Evolutionary conservation across 2,113 vertebrate genomes (phyloP), one percentile per base, ranked within the genome.

Genomic region (Bos indicus): DNA sequence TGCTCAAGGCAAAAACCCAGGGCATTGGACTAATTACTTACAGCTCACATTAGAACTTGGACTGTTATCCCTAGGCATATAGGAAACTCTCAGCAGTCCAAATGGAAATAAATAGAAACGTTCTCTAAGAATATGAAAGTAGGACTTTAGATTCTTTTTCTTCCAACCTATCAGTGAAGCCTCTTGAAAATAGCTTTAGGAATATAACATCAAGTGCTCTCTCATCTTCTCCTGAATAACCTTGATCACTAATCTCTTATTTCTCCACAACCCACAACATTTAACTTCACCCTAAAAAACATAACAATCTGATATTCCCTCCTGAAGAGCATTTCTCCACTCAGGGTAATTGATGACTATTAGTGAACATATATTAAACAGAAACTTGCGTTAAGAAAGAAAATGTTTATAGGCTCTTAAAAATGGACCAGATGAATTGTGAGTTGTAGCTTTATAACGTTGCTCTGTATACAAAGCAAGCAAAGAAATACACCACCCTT

Each of bases 141-240:
- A 92, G 5, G 15, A 74, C 8, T 67, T 81, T 0, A 46, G 51
- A 36, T 52, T 82, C 60, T 88, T 90, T 78, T 74, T 57, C 36
- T 83, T 78, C n/a, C 51, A 56, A 90, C 81, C 36, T 85, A 25
- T 87, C 91, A 86, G 23, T 84, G 56, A 95, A 88, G 60, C 7
- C 80, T 62, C 64, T 81, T 88, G 46, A 94, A 93, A 97, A 97
- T 9, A 91, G 36, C 77, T 57, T 86, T 94, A 78, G 59, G 67
- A 94, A 74, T 56, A 17, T 28, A 91, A 81, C 43, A 59, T n/a
- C 89, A 94, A 84, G 46, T 17, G 36, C 30, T 82, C 26, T 67
- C 17, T 62, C 15, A 77, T 88, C 17, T 56, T 94, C 56, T 93
- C 33, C 80, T 0, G 3, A 94, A 95, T 77, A 95, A 96, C 26